Evolutionary conservation across 1,140 invertebrate genomes (phyloP), one percentile per base, ranked within the genome.

Genomic region (Drosophila orosa): DNA sequence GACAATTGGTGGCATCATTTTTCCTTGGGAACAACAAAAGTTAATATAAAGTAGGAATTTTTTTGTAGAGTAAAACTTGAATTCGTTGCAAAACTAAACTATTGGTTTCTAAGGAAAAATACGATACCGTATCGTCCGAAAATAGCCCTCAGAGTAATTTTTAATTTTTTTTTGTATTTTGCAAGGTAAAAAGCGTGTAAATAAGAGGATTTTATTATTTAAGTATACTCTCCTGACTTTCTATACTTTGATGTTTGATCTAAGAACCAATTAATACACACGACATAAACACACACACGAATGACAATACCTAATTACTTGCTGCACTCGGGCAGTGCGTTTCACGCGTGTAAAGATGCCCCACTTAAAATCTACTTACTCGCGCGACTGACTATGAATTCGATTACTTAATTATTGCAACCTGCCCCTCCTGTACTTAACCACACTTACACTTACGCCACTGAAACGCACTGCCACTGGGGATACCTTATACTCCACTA

Each of bases 281-380:
- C 55, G 62, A 47, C 31, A 61, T 44, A 76, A 29, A 74, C 39
- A 62, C 24, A 56, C n/a, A 58, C 68, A 61, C 27, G 42, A 75
- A 72, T 71, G 83, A 86, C 82, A 86, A 86, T 86, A 89, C 75
- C 54, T 37, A 31, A 62, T 17, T 10, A 57, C 22, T 31, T 33
- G 48, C 48, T 45, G 42, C 42, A 45, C 22, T 3, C 5, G 15
- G 29, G 35, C 68, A 71, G 66, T 72, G 68, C 52, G 66, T 68
- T 69, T 68, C 47, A 69, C 61, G 33, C 1, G 25, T 37, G 40
- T 37, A 45, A 45, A 12, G 13, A 29, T 10, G 33, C 13, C 22
- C 22, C 19, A 1, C 40, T n/a, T 10, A 6, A 44, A 57, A 19
- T 22, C 27, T 10, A 42, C 24, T 6, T 24, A 61, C 24, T 40